These are phyloP conservation scores for Lamellibrachia luymesi DNA, from an alignment of 1,140 invertebrate species.

Conservation along the genomic window DNA sequence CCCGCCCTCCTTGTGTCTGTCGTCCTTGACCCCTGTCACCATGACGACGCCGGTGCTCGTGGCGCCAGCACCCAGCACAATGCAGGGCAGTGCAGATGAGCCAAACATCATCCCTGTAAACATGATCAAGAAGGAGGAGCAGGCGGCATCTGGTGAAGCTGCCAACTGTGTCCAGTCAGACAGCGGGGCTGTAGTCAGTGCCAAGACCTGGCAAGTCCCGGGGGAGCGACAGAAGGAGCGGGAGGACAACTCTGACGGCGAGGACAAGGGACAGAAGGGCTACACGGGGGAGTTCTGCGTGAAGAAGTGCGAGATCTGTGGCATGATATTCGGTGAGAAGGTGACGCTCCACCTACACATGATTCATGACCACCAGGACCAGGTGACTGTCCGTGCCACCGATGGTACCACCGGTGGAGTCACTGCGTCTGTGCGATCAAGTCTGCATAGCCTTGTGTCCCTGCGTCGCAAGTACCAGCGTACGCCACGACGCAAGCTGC, in stretches of 20 bases:
- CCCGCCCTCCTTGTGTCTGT: not conserved
- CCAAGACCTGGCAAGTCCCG: conserved; percentile 19
- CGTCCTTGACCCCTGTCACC: not conserved
- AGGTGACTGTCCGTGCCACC: conserved; percentile 45
- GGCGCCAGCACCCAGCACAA: not conserved
- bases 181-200: conserved; percentile 10
- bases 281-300: conserved; percentile 33
- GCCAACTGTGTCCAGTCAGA: not conserved
- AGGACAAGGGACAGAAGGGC: conserved; percentile 28
- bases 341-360: conserved; percentile 62
- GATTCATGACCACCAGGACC: conserved; percentile 60
- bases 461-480: conserved; percentile 21
- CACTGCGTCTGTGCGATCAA: conserved; percentile 13
- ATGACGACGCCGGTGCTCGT: not conserved
- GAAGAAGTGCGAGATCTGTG: conserved; percentile 59
- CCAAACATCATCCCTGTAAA: not conserved
- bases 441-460: not conserved
- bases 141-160: not conserved
- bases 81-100: not conserved
- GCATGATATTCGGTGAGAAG: conserved; percentile 57
- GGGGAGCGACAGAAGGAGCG: conserved; percentile 26
- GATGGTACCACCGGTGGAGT: not conserved
- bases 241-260: conserved; percentile 16
- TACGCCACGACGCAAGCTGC: conserved; percentile 13
- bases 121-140: conserved; percentile 8